phyloP scores from a whole-genome alignment of 2,797 vertebrate genomes.

The Spea hammondii region DNA sequence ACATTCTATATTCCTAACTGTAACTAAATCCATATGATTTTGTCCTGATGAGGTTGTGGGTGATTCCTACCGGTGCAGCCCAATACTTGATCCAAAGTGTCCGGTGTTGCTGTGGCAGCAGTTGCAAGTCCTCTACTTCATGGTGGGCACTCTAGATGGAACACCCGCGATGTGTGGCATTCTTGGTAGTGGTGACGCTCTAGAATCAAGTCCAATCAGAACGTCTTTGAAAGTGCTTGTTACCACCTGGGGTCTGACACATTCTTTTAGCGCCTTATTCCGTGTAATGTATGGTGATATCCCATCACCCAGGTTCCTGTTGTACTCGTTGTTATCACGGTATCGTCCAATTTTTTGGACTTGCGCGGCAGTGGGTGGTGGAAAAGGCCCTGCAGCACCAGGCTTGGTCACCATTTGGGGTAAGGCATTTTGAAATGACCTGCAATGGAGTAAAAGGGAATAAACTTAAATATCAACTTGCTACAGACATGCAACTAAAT shows the following conservation, averaged over 20 bases:
- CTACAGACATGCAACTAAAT: no score
- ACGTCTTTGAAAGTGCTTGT: conserved; percentile 29
- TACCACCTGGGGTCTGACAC: background rate
- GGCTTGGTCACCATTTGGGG: conserved; percentile 2
- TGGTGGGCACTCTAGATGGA: background rate
- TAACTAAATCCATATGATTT: no score
- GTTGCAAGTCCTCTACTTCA: conserved; percentile 15
- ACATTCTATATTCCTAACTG: no score
- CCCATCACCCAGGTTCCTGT: conserved; percentile 12
- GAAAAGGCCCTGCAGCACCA: background rate
- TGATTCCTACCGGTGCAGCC: no score
- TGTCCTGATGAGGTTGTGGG: no score
- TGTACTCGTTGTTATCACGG: background rate
- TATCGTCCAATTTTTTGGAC: no score
- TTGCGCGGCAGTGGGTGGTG: background rate
- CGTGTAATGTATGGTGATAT: background rate
- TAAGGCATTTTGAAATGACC: conserved; percentile 5
- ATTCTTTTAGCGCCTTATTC: background rate
- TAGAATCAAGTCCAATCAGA: background rate
- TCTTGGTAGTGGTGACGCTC: no score
- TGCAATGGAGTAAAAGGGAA: conserved; percentile 1
- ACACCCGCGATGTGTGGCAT: no score
- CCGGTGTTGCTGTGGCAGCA: background rate
- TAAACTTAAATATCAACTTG: background rate
- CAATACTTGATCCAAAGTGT: no score